Base-by-base conservation (phyloP, 35 echinoderm and acorn worm species). In the Chiridota heheva region DNA sequence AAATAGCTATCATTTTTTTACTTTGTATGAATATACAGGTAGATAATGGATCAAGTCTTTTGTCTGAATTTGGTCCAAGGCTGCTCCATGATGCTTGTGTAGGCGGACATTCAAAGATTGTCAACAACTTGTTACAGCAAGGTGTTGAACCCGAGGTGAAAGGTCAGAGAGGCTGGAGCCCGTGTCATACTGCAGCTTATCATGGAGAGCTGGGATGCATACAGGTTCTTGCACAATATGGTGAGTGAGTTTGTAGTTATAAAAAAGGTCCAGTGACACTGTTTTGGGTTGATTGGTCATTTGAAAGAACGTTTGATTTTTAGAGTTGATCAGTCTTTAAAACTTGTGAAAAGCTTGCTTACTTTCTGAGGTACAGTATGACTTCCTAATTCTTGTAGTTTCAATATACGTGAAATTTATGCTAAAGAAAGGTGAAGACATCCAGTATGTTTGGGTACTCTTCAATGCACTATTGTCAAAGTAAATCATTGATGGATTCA, bases 51-150 rank as follows among this genome's bases (percentile, higher is more conserved):
- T n/a, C n/a, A 8, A 38, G 18, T 5, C 12, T 78, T 10, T 16
- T 78, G 8, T 35, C 58, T 16, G 5, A 62, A 17, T 22, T 78
- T n/a, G 89, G 89, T 12, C 59, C 78, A 18, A 88, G 55, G 26
- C 69, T 97, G 13, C 84, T 96, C 20, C 93, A 97, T 55, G 88
- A 97, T 60, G 93, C 93, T 5, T 97, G 93, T 78, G 40, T 91
- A 29, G 89, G 89, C 7, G 93, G 93, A 32, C 93, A 97, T 67
- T 33, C 44, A 33, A 74, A 78, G 30, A 86, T 84, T 13, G 75
- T 88, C 2, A 73, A 73, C 64, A 68, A 91, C 26, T 74, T 97
- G 1, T 71, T 97, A 8, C 75, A 76, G n/a, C 82, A 58, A 59
- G 78, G 76, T 5, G 60, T 81, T 2, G 93, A 97, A 45, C 64